Conservation (phyloP, 2,888 invertebrate species). For the Agriopis aurantiaria region DNA sequence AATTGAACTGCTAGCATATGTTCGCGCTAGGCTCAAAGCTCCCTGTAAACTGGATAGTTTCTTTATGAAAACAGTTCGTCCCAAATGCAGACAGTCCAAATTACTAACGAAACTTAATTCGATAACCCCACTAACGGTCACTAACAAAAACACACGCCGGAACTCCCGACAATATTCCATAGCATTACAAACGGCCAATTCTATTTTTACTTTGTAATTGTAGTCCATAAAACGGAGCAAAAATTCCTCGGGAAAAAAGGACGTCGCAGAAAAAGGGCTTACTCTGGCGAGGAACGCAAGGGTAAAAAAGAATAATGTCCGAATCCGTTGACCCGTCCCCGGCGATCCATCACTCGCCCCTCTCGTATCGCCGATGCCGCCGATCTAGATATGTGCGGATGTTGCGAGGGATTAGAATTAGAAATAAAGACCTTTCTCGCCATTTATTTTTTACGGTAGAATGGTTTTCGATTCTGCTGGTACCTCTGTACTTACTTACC, state of each 20-base stretch:
- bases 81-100: neutral
- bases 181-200: conserved; percentile 79
- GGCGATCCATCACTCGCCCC: conserved; percentile 86
- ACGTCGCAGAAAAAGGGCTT: conserved; percentile 85
- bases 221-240: conserved; percentile 83
- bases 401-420: conserved; percentile 76
- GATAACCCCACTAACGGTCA: conserved; percentile 7
- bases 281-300: conserved; percentile 84
- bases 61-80: too few species aligned
- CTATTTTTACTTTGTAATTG: conserved; percentile 86
- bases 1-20: too few species aligned
- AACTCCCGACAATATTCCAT: conserved; percentile 71
- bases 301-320: conserved; percentile 87
- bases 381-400: conserved; percentile 67
- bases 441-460: conserved; percentile 45
- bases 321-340: conserved; percentile 87
- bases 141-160: conserved; percentile 46
- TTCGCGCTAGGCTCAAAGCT: too few species aligned
- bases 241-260: conserved; percentile 83
- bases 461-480: conserved; percentile 24
- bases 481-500: neutral
- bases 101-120: conserved; percentile 12
- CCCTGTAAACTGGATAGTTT: too few species aligned
- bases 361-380: conserved; percentile 75
- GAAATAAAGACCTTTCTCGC: conserved; percentile 60